These are phyloP conservation scores for Megaceryle torquata DNA, from an alignment of 2,113 vertebrate genomes.

Conservation along the genomic window DNA sequence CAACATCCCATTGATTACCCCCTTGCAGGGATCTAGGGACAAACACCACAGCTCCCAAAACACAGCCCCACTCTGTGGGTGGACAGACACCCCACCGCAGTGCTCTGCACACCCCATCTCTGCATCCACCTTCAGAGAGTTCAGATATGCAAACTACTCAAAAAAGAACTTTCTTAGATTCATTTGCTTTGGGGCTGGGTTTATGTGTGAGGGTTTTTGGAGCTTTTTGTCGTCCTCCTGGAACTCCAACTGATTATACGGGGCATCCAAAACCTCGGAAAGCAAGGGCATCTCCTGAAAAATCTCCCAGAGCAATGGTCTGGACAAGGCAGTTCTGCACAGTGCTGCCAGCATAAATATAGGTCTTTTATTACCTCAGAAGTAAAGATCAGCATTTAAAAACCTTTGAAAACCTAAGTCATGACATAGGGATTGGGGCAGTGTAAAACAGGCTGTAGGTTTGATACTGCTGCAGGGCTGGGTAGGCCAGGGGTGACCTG, in stretches of 20 bases:
- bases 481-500: not conserved
- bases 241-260: not conserved
- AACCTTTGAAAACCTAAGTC: not conserved
- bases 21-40: not conserved
- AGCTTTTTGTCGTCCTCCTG: not conserved
- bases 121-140: not conserved
- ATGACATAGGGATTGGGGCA: not conserved
- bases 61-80: accelerated
- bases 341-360: not conserved
- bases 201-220: not conserved
- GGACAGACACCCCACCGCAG: not conserved
- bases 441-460: not conserved
- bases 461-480: not conserved
- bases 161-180: not conserved
- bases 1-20: accelerated
- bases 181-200: not conserved
- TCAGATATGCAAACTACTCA: not conserved
- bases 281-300: not conserved
- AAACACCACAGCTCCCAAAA: not conserved
- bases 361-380: not conserved
- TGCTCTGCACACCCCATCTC: not conserved
- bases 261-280: not conserved
- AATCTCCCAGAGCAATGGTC: not conserved
- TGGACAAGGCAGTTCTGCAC: not conserved
- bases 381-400: not conserved